Base-by-base conservation (phyloP, 35 echinoderm and acorn worm genomes). In the Lytechinus pictus region DNA sequence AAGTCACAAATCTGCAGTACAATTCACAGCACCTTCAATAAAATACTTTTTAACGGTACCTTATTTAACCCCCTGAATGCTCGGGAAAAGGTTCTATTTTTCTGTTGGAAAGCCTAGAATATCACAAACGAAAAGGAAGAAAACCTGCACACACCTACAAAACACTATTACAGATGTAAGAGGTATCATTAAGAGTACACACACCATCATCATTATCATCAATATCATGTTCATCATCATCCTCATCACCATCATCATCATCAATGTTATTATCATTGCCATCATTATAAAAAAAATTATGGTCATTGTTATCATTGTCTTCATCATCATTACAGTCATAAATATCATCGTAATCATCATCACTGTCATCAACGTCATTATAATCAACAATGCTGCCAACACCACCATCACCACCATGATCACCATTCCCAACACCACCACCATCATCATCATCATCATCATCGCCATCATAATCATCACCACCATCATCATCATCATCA, bases 391-490 rank as follows among this genome's bases (percentile, higher is more conserved):
- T 7, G 14, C 19, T 14, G n/a, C n/a, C 3, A 79, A 24, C 21
- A 24, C 4, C 66, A 58, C 52, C 4, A 52, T 71, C 55, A n/a
- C 1, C 19, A 79, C 16, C 14, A 66, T 14, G 9, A 8, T 94
- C 27, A 54, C 21, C 92, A 53, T 94, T 54, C 11, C 57, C 92
- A 53, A 57, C 92, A 94, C 57, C 10, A 94, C 24, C 92, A 94
- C 44, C 54, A 94, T 58, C 54, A 94, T 4, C 53, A 94, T 9
- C 54, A 94, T 19, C 61, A 94, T 9, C 12, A 94, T 0, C 16
- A 94, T 94, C 54, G 57, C 14, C 4, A 94, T 94, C 92, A 94
- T n/a, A 1, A 56, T 56, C 92, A 94, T 94, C 92, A 94, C 27
- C 54, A 57, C n/a, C 27, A 94, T 94, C 92, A 94, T 11, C 24